Conservation (phyloP, 2,113 vertebrate genomes). For the Cinclus mexicanus region DNA sequence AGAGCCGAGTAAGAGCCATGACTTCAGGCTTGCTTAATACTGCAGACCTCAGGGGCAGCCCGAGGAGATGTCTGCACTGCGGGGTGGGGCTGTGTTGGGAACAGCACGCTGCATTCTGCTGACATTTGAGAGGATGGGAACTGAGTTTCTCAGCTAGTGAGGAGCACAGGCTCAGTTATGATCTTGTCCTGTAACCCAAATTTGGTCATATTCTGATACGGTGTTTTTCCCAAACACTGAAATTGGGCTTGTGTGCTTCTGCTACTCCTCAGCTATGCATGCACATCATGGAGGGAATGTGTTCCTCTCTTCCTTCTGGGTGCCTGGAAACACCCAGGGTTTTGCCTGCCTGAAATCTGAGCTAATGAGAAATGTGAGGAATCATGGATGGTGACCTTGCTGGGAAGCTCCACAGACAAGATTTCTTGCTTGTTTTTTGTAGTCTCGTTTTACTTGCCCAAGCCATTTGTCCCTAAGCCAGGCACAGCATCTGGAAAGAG, state of each 20-base stretch:
- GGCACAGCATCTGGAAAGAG: neutral
- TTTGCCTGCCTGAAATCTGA: neutral
- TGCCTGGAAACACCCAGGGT: neutral
- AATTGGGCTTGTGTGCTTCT: neutral
- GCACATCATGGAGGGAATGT: accelerated
- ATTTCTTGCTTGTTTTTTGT: neutral
- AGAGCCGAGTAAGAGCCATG: neutral
- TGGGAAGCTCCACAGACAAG: neutral
- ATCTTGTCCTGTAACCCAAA: neutral
- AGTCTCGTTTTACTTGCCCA: neutral
- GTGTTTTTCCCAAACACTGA: neutral
- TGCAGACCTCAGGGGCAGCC: neutral
- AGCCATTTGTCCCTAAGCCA: neutral
- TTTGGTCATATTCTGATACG: neutral
- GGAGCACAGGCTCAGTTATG: neutral
- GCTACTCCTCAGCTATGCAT: neutral
- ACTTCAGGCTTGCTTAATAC: neutral
- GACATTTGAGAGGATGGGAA: neutral
- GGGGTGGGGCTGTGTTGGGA: neutral
- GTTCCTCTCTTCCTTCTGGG: neutral
- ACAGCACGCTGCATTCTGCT: neutral
- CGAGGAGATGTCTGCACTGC: neutral
- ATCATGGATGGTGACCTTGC: neutral
- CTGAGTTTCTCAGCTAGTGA: neutral
- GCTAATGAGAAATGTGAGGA: neutral